Evolutionary conservation across 2,113 vertebrate genomes (phyloP).

Genomic region (Pedionomus torquatus): DNA sequence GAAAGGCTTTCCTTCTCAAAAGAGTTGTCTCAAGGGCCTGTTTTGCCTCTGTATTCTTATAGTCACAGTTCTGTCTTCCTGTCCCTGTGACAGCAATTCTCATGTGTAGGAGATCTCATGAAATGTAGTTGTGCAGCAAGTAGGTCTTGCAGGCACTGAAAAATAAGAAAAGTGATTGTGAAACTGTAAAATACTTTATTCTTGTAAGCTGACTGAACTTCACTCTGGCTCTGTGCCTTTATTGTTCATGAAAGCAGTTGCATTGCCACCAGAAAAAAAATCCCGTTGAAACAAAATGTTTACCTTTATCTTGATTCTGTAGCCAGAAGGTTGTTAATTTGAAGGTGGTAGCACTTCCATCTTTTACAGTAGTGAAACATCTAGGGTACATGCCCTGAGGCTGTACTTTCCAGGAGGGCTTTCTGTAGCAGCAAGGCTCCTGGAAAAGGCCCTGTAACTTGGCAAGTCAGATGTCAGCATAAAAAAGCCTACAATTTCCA

Average conservation of each 20-base stretch:
- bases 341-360: neutral
- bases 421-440: neutral
- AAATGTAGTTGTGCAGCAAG: neutral
- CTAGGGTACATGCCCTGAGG: neutral
- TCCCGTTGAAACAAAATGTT: neutral
- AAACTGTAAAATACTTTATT: neutral
- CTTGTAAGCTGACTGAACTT: neutral
- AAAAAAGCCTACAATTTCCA: neutral
- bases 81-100: neutral
- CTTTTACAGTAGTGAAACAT: neutral
- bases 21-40: neutral
- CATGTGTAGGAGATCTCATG: neutral
- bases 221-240: neutral
- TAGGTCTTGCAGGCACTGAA: neutral
- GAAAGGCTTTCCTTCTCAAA: neutral
- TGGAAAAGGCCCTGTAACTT: neutral
- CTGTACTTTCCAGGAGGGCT: neutral
- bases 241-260: neutral
- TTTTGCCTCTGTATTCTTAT: neutral
- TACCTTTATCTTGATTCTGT: neutral
- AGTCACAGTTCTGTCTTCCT: neutral
- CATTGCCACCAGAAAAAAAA: neutral
- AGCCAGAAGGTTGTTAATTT: neutral
- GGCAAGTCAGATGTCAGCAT: neutral
- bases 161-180: neutral